Conservation (phyloP, 2,888 invertebrate genomes). For the Shargacucullia verbasci region DNA sequence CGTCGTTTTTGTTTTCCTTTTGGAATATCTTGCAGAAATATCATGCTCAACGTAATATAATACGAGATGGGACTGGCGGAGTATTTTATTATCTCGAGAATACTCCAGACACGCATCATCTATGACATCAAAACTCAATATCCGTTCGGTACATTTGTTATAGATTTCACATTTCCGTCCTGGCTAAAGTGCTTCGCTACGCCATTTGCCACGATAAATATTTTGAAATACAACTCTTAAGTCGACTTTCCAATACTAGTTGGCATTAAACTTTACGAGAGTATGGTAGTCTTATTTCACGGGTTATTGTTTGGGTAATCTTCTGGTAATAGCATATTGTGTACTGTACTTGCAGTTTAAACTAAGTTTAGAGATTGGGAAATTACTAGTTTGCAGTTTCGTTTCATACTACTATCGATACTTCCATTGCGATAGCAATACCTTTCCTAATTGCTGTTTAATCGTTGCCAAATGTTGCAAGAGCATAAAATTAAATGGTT, state of each 20-base stretch:
- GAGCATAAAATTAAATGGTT: slow-evolving; percentile 20
- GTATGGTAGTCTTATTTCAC: slow-evolving; percentile 66
- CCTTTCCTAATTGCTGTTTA: slow-evolving; percentile 29
- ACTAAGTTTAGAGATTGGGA: too few relatives aligned
- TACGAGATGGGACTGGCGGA: slow-evolving; percentile 61
- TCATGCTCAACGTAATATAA: slow-evolving; percentile 45
- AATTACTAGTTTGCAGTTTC: slow-evolving; percentile 36
- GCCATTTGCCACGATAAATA: slow-evolving; percentile 72
- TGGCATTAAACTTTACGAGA: slow-evolving; percentile 73
- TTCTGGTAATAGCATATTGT: slow-evolving; percentile 56
- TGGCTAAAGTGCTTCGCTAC: slow-evolving; percentile 63
- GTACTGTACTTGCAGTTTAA: slow-evolving; percentile 48
- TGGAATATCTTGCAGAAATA: slow-evolving; percentile 47
- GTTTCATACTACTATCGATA: slow-evolving; percentile 29
- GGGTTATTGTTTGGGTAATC: slow-evolving; percentile 67
- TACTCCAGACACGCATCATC: slow-evolving; percentile 75
- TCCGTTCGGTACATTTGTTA: slow-evolving; percentile 80
- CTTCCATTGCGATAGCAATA: slow-evolving; percentile 29
- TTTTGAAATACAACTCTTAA: slow-evolving; percentile 74
- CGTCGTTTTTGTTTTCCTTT: slow-evolving; percentile 44
- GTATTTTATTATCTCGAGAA: slow-evolving; percentile 81
- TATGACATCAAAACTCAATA: slow-evolving; percentile 84
- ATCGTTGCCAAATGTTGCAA: slow-evolving; percentile 25
- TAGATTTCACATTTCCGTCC: slow-evolving; percentile 80
- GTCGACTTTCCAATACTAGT: slow-evolving; percentile 73